Conservation (phyloP, 2,113 vertebrate genomes). For the Panthera leo region DNA sequence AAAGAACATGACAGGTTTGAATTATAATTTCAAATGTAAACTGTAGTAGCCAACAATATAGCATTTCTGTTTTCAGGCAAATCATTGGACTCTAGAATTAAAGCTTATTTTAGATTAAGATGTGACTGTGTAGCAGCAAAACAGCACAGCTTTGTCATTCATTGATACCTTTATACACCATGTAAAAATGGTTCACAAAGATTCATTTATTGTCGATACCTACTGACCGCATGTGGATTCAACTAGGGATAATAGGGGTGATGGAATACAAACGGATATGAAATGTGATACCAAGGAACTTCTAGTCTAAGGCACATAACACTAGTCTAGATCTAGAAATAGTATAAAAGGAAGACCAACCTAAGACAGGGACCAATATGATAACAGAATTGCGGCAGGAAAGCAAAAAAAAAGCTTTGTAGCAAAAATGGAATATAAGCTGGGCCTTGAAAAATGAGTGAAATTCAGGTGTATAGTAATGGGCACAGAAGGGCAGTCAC, state of each 20-base stretch:
- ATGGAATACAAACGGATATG: neutral
- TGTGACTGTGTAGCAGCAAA: neutral
- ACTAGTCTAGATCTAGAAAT: neutral
- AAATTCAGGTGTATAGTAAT: neutral
- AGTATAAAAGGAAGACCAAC: neutral
- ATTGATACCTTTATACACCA: neutral
- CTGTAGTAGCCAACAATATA: neutral
- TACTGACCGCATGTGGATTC: neutral
- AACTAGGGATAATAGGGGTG: neutral
- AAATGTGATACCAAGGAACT: neutral
- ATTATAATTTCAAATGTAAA: neutral
- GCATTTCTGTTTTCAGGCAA: neutral
- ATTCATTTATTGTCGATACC: neutral
- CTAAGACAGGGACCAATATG: neutral
- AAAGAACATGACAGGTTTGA: neutral
- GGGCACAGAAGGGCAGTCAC: fast-evolving
- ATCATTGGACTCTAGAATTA: neutral
- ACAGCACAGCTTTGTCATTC: neutral
- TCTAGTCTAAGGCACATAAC: neutral
- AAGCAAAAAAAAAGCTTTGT: neutral
- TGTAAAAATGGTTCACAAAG: neutral
- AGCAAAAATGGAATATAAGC: neutral
- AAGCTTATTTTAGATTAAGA: neutral
- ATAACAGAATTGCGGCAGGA: neutral
- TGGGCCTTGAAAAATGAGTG: neutral